Percentiles rank a stretch among this genome's conserved stretches.
Evolutionary conservation across 2,113 vertebrate species (phyloP).

Genomic region (Psittacula cyanocephala): DNA sequence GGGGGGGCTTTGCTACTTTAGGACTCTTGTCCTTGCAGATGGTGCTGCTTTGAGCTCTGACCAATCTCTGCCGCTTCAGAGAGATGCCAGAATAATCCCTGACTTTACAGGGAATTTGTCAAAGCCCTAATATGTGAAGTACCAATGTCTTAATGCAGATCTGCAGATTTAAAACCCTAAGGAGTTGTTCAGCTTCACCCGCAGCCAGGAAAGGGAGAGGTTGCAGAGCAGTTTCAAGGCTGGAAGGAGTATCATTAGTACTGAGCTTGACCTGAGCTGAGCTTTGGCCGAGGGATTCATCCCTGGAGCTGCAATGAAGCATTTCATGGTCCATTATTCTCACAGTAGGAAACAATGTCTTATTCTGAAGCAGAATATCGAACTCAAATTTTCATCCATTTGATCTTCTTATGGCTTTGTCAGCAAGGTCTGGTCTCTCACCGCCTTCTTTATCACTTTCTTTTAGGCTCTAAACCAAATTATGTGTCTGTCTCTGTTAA

Average conservation of each 20-base stretch:
- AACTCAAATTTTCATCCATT: not conserved
- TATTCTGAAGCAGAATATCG: slow-evolving; percentile 3
- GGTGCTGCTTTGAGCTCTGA: slow-evolving; percentile 5
- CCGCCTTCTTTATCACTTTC: not conserved
- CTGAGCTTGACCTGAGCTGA: slow-evolving; percentile 35
- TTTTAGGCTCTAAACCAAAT: not conserved
- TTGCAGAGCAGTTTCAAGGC: not conserved
- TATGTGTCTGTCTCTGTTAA: not conserved
- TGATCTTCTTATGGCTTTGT: not conserved
- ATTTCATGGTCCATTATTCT: slow-evolving; percentile 47
- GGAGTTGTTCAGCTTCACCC: not conserved
- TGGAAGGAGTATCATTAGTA: not conserved
- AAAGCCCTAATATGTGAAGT: not conserved
- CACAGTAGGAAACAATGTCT: slow-evolving; percentile 5
- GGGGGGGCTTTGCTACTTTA: not conserved
- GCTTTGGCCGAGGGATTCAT: slow-evolving; percentile 31
- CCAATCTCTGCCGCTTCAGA: not conserved
- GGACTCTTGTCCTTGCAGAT: not conserved
- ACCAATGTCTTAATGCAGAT: not conserved
- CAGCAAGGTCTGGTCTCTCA: not conserved
- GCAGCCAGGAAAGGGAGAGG: not conserved
- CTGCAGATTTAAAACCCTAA: not conserved
- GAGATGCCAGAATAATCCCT: not conserved
- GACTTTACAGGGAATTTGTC: not conserved
- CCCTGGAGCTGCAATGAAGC: not conserved